phyloP scores from a whole-genome alignment of 2,888 invertebrate species.

The Minunthozetes semirufus region DNA sequence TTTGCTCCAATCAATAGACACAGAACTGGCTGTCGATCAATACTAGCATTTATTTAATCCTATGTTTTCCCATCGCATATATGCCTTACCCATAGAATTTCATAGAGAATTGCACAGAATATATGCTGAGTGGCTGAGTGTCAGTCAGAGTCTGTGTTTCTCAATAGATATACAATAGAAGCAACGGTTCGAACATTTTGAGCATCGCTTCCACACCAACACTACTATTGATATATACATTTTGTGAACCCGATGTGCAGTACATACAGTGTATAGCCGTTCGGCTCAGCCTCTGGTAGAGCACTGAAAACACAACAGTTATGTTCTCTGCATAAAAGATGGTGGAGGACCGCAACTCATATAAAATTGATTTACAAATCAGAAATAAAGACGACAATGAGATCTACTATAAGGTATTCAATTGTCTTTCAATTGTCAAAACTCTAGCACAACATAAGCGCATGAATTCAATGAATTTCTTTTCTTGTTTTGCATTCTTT shows the following conservation, averaged over 20 bases:
- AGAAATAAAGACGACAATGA: slow-evolving; percentile 33
- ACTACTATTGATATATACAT: not conserved
- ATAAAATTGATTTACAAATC: slow-evolving; percentile 28
- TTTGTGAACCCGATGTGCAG: not conserved
- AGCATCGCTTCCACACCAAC: slow-evolving; percentile 4
- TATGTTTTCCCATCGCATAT: no score
- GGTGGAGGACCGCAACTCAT: slow-evolving; percentile 31
- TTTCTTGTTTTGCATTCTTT: not conserved
- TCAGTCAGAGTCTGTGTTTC: not conserved
- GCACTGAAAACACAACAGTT: not conserved
- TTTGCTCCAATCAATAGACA: not conserved
- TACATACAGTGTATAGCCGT: not conserved
- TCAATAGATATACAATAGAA: not conserved
- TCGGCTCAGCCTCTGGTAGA: not conserved
- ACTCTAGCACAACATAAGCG: not conserved
- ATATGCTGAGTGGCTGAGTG: no score
- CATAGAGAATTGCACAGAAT: not conserved
- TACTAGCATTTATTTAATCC: not conserved
- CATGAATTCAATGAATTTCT: not conserved
- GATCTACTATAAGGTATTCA: slow-evolving; percentile 33
- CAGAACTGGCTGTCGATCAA: not conserved
- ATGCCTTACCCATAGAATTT: no score
- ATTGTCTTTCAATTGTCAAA: not conserved
- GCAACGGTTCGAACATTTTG: not conserved
- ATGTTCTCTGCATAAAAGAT: slow-evolving; percentile 3